These are phyloP conservation scores for Furcifer pardalis DNA, from an alignment of 2,797 vertebrate species.

Conservation along the genomic window DNA sequence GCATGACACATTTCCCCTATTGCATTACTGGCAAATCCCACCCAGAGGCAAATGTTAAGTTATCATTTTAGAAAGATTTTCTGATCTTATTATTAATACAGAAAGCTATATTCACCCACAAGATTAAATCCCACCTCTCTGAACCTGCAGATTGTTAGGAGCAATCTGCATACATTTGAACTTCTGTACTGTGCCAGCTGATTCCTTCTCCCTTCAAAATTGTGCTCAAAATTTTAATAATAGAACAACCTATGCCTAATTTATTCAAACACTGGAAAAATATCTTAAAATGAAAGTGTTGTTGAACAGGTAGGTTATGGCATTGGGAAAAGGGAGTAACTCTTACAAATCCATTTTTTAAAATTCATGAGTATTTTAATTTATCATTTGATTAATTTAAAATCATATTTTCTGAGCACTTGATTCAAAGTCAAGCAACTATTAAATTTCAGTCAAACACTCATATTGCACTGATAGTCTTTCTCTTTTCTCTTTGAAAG, in stretches of 20 bases:
- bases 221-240: constrained; percentile 6
- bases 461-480: constrained; percentile 21
- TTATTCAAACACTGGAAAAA: constrained; percentile 1
- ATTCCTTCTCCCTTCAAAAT: background rate
- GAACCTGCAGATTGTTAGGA: constrained; percentile 39
- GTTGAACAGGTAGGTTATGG: constrained; percentile 7
- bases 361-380: constrained; percentile 21
- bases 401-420: constrained; percentile 12
- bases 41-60: constrained; percentile 19
- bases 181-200: constrained; percentile 2
- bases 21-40: constrained; percentile 3
- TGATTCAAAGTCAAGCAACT: background rate
- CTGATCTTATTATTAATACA: constrained; percentile 30
- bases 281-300: constrained; percentile 27
- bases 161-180: constrained; percentile 41
- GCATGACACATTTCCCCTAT: background rate
- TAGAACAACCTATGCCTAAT: background rate
- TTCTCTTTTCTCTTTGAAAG: constrained; percentile 37
- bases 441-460: constrained; percentile 20
- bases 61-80: constrained; percentile 19
- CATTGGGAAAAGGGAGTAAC: background rate
- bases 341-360: background rate
- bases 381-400: constrained; percentile 41
- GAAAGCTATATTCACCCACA: background rate
- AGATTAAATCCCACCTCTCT: constrained; percentile 12